Evolutionary conservation across 2,797 vertebrate genomes (phyloP), one percentile per base, ranked within the genome.

Genomic region (Catamblyrhynchus diadema): DNA sequence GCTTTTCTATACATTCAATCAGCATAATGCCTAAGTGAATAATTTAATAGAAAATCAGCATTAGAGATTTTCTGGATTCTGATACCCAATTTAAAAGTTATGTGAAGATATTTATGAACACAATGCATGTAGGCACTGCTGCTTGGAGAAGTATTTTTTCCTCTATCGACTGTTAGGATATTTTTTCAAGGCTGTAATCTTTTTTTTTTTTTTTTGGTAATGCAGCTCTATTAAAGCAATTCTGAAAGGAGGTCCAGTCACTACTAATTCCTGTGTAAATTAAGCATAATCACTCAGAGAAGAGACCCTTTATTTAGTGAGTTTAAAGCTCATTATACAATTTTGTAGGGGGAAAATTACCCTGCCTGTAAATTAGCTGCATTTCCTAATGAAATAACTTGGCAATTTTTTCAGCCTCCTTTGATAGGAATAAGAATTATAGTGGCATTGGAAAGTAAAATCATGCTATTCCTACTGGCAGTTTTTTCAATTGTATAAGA

Each of bases 281-380:
- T 90, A 96, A 91, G 82, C 62, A 73, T 95, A 96, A 96, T 97
- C 62, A 70, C 73, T 91, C n/a, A 2, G 87, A 96, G 62, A 95
- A 93, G 51, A 94, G 73, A 96, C 59, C 89, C 91, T 92, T 96
- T 94, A 93, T 95, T 96, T 94, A 95, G 89, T 73, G 85, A 94
- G 73, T 94, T 97, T 95, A 95, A 96, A 94, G 73, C 93, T 95
- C 69, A 91, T 96, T 97, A 97, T 95, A 93, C 91, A 95, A 75
- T 96, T 97, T 97, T 83, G 66, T 95, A 75, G 86, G 82, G 88
- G 73, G 90, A 88, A 96, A 94, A 97, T 96, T 96, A 94, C 87
- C 3, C 0, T 95, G 87, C 77, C 66, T 88, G 66, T 86, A 97
- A 96, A 97, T 93, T 95, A 96, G n/a, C 71, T 93, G 82, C 64